Conservation (phyloP, 2,797 vertebrate species). For the Huso huso region DNA sequence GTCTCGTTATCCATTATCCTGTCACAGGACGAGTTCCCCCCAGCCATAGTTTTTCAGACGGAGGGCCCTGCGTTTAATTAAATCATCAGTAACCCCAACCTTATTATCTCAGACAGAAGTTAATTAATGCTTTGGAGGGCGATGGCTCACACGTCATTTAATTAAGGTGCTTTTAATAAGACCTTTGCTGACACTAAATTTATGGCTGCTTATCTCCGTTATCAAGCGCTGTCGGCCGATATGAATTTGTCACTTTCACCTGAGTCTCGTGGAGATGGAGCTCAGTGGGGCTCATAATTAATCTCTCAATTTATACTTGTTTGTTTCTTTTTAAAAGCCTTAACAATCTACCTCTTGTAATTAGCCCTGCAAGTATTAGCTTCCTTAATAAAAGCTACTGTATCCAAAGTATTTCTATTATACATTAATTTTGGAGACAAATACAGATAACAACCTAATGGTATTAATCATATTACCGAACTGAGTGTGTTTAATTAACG, state of each 20-base stretch:
- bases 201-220: constrained; percentile 90
- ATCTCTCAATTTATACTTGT: constrained; percentile 92
- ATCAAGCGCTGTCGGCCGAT: constrained; percentile 78
- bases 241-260: constrained; percentile 88
- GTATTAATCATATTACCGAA: constrained; percentile 87
- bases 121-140: constrained; percentile 97
- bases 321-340: constrained; percentile 82
- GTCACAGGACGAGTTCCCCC: constrained; percentile 67
- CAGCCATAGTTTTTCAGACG: constrained; percentile 71
- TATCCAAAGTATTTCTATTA: constrained; percentile 65
- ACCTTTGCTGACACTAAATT: constrained; percentile 88
- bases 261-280: constrained; percentile 76
- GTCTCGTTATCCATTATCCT: constrained; percentile 84
- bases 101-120: constrained; percentile 95
- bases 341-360: constrained; percentile 84
- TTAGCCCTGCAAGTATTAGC: constrained; percentile 64
- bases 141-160: constrained; percentile 88
- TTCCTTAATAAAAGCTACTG: constrained; percentile 44
- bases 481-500: constrained; percentile 65
- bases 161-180: constrained; percentile 93
- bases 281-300: constrained; percentile 82
- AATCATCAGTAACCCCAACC: constrained; percentile 84
- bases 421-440: constrained; percentile 73
- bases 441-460: constrained; percentile 73
- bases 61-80: constrained; percentile 84